A percentile compares a stretch with the other conserved stretches of the same genome.
phyloP scores from a whole-genome alignment of 2,888 invertebrate genomes.

The Ischnus inquisitorius region DNA sequence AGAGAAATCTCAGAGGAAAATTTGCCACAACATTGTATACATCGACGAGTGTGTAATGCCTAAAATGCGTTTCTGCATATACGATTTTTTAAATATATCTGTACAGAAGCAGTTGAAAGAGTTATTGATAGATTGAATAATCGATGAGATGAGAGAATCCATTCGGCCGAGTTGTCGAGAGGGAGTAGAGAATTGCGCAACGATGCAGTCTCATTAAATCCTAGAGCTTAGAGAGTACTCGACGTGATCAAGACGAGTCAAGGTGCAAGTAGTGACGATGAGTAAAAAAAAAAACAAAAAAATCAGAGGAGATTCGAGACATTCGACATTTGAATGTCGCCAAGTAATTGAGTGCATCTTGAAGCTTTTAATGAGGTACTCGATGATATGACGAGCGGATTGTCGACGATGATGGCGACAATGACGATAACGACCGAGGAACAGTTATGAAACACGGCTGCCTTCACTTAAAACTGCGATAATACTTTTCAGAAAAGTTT shows the following conservation, averaged over 20 bases:
- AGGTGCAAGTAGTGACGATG: slow-evolving; percentile 8
- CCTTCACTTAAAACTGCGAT: slow-evolving; percentile 28
- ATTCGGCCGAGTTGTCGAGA: background rate
- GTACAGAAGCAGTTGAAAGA: background rate
- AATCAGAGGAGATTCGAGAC: background rate
- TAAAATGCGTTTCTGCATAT: background rate
- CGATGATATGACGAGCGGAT: slow-evolving; percentile 72
- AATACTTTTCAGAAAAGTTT: slow-evolving; percentile 42
- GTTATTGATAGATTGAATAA: slow-evolving; percentile 2
- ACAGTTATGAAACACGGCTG: slow-evolving; percentile 6
- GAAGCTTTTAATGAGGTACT: slow-evolving; percentile 80
- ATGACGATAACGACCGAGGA: slow-evolving; percentile 16
- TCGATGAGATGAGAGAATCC: slow-evolving; percentile 4
- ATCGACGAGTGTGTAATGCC: background rate
- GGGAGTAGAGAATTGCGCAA: background rate
- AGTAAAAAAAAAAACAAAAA: slow-evolving; percentile 13
- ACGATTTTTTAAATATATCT: too few species aligned
- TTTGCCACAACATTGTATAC: background rate
- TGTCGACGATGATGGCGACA: slow-evolving; percentile 5
- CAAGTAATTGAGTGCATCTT: slow-evolving; percentile 75
- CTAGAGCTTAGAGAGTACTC: slow-evolving; percentile 1
- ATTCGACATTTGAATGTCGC: slow-evolving; percentile 12
- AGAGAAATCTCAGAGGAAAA: background rate
- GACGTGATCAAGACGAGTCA: slow-evolving; percentile 31
- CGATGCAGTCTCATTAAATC: slow-evolving; percentile 32